Evolutionary conservation across 1,140 invertebrate genomes (phyloP).

Genomic region (Melanaphis sacchari): DNA sequence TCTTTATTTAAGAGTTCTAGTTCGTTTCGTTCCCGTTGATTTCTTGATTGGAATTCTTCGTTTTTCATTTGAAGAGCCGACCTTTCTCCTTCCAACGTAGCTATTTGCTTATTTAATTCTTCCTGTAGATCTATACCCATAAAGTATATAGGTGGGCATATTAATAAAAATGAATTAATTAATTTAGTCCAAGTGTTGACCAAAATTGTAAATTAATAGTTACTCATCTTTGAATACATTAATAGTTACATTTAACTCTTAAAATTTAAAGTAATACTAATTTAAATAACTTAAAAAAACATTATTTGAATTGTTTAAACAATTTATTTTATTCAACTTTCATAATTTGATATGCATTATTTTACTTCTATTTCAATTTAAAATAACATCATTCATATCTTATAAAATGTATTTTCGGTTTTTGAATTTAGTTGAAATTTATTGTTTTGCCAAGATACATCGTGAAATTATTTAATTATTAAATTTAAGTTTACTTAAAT

Average conservation of each 20-base stretch:
- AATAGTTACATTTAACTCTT: not conserved
- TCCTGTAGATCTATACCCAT: slow-evolving; percentile 32
- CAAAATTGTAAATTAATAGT: not conserved
- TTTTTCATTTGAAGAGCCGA: slow-evolving; percentile 32
- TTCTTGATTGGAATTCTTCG: slow-evolving; percentile 39
- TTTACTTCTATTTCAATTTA: no score
- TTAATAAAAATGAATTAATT: not conserved
- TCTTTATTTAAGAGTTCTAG: slow-evolving; percentile 41
- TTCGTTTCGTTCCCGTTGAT: slow-evolving; percentile 41
- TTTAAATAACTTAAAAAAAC: not conserved
- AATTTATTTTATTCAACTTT: no score
- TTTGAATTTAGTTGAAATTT: no score
- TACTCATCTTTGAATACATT: not conserved
- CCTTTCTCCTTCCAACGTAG: slow-evolving; percentile 2
- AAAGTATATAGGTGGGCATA: not conserved
- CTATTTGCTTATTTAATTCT: slow-evolving; percentile 38
- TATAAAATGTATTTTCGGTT: no score
- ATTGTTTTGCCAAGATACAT: no score
- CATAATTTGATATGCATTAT: no score
- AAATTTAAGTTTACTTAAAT: no score
- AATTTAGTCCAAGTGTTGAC: not conserved
- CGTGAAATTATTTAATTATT: no score
- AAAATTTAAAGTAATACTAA: not conserved
- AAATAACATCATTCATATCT: no score
- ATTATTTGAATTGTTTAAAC: no score